Evolutionary conservation across 1,140 invertebrate genomes (phyloP), one percentile per base, ranked within the genome.

Genomic region (Leptestheria dahalacensis): DNA sequence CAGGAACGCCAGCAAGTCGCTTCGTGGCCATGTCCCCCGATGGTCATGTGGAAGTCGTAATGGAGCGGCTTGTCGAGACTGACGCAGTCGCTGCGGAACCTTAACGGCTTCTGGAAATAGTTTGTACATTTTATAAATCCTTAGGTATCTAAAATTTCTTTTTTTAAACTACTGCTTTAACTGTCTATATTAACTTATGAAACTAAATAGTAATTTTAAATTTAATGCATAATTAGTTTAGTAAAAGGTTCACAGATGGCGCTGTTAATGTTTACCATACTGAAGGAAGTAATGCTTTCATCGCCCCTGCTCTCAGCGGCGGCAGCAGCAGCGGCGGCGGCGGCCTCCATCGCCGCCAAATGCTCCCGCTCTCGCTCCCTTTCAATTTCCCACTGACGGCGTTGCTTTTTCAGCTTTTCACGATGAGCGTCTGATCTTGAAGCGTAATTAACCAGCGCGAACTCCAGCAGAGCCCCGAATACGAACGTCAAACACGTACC

Each of bases 401-500:
- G 79, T 70, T 87, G 85, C 73, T 91, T 91, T 77, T 91, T 91
- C 78, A 91, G 84, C 67, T 87, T 90, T 72, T 92, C 88, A 60
- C 89, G 76, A 71, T 89, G 86, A 74, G 80, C 82, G 75, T 96
- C 91, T 59, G 89, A 92, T 60, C 92, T 79, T 60, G 91, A 95
- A 28, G 91, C 92, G 73, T 97, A 97, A 74, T 97, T 97, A 56
- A 97, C 93, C 49, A 97, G 79, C 26, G 93, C 93, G 69, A 96
- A 97, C 75, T 97, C 93, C 50, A 97, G 79, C 61, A 97, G 74
- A n/a, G 93, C 92, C 26, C 91, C 91, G 71, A 97, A 97, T 18
- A 97, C 92, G 73, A 97, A 97, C 21, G 91, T 95, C 61, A 96
- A 78, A 73, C 93, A 97, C 15, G 95, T 91, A 26, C 93, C 93